Evolutionary conservation across 2,888 invertebrate genomes (phyloP).

Genomic region (Mycalesis mineus): DNA sequence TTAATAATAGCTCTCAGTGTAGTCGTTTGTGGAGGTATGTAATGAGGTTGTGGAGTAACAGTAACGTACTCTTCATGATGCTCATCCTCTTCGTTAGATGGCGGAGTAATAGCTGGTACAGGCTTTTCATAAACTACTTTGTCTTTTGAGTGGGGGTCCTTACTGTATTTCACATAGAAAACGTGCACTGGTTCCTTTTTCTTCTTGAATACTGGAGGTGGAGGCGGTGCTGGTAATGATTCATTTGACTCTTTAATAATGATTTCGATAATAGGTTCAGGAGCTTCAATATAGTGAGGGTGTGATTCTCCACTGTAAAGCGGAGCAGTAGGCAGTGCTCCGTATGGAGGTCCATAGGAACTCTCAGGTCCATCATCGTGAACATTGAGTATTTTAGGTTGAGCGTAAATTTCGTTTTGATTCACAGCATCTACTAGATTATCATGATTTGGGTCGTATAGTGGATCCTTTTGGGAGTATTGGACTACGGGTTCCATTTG

Average conservation of each 20-base stretch:
- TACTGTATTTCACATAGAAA: constrained; percentile 93
- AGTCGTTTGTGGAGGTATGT: constrained; percentile 82
- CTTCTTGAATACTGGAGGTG: constrained; percentile 70
- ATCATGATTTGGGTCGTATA: constrained; percentile 80
- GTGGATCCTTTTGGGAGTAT: constrained; percentile 87
- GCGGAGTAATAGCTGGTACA: constrained; percentile 86
- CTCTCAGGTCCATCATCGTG: constrained; percentile 67
- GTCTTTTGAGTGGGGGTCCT: constrained; percentile 85
- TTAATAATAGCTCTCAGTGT: constrained; percentile 90
- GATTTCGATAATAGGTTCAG: constrained; percentile 94
- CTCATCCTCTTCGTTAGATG: constrained; percentile 81
- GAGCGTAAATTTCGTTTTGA: constrained; percentile 70
- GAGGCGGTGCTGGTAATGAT: constrained; percentile 82
- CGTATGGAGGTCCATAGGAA: constrained; percentile 69
- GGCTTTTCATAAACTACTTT: constrained; percentile 89
- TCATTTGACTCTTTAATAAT: constrained; percentile 94
- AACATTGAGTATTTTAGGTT: constrained; percentile 66
- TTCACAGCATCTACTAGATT: constrained; percentile 67
- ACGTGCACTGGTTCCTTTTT: constrained; percentile 92
- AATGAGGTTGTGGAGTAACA: constrained; percentile 72
- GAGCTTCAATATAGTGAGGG: constrained; percentile 83
- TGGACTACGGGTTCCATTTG: constrained; percentile 89
- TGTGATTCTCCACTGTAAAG: constrained; percentile 68
- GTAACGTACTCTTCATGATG: constrained; percentile 77
- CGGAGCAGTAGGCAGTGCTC: constrained; percentile 65